Percentiles rank a stretch among this genome's conserved stretches.
Evolutionary conservation across 2,888 invertebrate species (phyloP).

Genomic region (Drosophila hamatofila): DNA sequence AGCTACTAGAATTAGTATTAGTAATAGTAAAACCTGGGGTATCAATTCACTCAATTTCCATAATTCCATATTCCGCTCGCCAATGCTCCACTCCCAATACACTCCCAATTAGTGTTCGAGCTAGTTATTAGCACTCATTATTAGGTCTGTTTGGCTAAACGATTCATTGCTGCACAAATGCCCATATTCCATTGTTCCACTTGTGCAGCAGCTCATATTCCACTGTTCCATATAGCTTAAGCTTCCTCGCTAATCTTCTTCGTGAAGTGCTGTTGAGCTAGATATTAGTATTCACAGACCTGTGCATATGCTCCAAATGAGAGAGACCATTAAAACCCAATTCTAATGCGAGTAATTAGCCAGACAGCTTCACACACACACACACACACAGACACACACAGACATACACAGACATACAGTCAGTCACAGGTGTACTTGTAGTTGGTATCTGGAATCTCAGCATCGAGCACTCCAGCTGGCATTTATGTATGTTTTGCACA

Average conservation of each 20-base stretch:
- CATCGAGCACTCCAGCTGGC: constrained; percentile 25
- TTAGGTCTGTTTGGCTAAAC: neutral
- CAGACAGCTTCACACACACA: constrained; percentile 4
- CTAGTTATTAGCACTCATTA: neutral
- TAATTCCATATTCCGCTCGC: neutral
- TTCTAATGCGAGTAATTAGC: constrained; percentile 58
- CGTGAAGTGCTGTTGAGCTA: constrained; percentile 21
- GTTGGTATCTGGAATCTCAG: constrained; percentile 28
- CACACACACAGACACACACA: neutral
- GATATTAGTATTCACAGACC: constrained; percentile 14
- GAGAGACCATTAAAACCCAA: constrained; percentile 37
- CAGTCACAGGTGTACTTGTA: neutral
- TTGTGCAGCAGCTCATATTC: neutral
- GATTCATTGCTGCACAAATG: neutral
- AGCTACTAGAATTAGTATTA: neutral
- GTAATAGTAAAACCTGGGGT: neutral
- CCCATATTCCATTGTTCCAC: neutral
- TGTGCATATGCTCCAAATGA: constrained; percentile 23
- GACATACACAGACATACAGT: neutral
- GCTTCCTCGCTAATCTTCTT: neutral
- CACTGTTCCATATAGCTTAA: constrained; percentile 1
- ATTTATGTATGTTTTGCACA: constrained; percentile 33
- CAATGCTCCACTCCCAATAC: neutral
- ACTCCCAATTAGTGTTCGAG: neutral
- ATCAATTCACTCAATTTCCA: neutral